Base-by-base conservation (phyloP, 2,797 vertebrate genomes). In the Lagorchestes hirsutus region DNA sequence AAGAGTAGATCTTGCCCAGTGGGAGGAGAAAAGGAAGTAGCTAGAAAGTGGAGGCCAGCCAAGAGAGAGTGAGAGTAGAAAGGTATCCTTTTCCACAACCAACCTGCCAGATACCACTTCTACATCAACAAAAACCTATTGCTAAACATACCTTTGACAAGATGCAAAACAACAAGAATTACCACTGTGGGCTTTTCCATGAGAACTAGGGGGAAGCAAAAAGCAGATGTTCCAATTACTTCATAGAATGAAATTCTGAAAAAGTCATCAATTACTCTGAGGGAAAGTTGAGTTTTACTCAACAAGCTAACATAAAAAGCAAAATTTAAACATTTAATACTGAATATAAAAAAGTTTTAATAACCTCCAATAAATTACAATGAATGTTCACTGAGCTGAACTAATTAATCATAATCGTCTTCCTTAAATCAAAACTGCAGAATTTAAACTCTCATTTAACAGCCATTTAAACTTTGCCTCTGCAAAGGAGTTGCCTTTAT, bases 291-390 rank as follows among this genome's bases (percentile, higher is more conserved):
- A n/a, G 13, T 92, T 95, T 96, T 93, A n/a, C 13, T 94, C 22
- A 24, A 0, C 8, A 11, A 59, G 91, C 29, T 82, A 93, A 95
- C 54, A 92, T 82, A 67, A 97, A 94, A 52, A 29, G 0, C 9
- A 91, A 96, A 90, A 50, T 57, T 46, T 95, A 93, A 94, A 59
- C 94, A 90, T 92, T 93, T 74, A 95, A 14, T 5, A 27, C 3
- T 24, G 87, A 90, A 95, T 11, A 12, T 16, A 55, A 56, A 10
- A 40, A 16, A 27, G 93, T 96, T 92, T 94, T 27, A 46, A 87
- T 50, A 46, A 27, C 3, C 31, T 24, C 8, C 40, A 74, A 40
- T 82, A 40, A 82, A 82, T 46, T 82, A 40, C 18, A 82, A 46
- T 46, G 46, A 46, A 87, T 11, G 46, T 87, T 87, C 2, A 87